Conservation (phyloP, 2,888 invertebrate species). For the Drosophila subquinaria region DNA sequence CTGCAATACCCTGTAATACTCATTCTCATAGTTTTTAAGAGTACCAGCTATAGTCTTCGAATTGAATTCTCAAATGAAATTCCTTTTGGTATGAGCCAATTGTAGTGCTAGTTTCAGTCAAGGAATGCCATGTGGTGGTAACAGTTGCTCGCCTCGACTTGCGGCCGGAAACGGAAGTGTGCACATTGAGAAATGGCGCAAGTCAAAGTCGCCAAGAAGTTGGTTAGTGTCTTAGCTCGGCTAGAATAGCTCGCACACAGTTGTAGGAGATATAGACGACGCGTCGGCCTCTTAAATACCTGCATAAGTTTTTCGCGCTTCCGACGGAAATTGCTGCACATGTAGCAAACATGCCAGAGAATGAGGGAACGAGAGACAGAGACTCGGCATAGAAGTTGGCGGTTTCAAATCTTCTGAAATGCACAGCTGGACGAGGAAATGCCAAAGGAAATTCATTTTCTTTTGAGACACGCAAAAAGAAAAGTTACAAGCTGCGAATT, state of each 20-base stretch:
- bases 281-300: conserved; percentile 74
- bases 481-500: conserved; percentile 25
- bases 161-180: conserved; percentile 69
- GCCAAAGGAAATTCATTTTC: conserved; percentile 72
- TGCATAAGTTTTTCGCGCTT: conserved; percentile 71
- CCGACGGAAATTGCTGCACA: conserved; percentile 73
- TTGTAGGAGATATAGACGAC: conserved; percentile 8
- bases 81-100: neutral
- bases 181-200: conserved; percentile 58
- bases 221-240: conserved; percentile 15
- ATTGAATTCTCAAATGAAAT: neutral
- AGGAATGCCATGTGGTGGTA: conserved; percentile 8
- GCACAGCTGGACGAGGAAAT: conserved; percentile 66
- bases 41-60: neutral
- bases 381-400: too few relatives aligned
- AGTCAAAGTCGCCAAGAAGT: conserved; percentile 38
- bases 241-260: conserved; percentile 26
- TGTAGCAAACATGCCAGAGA: conserved; percentile 17
- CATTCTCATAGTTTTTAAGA: too few relatives aligned
- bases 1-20: too few relatives aligned
- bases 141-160: neutral
- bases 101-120: neutral
- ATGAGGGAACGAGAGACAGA: neutral
- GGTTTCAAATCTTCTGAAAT: conserved; percentile 55
- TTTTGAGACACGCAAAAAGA: conserved; percentile 48